phyloP scores from a whole-genome alignment of 35 echinoderm and acorn worm species.

The Amphiura filiformis region DNA sequence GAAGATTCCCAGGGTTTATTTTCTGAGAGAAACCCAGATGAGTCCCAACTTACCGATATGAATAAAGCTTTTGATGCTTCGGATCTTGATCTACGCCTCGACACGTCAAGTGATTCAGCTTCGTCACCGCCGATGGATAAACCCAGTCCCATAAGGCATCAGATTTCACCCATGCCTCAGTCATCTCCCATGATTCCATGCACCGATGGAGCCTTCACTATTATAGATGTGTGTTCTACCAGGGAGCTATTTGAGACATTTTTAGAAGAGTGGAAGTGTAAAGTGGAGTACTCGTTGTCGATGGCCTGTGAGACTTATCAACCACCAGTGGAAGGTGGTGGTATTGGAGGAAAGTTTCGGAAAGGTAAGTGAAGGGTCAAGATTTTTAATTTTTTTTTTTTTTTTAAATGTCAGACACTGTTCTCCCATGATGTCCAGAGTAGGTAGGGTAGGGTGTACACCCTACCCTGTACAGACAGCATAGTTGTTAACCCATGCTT shows the following conservation, averaged over 20 bases:
- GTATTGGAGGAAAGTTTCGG: constrained; percentile 81
- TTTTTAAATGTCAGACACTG: too few species aligned
- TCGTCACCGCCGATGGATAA: neutral
- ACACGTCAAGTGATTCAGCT: constrained; percentile 25
- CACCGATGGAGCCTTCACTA: constrained; percentile 63
- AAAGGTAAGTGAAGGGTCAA: constrained; percentile 86
- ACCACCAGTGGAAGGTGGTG: constrained; percentile 58
- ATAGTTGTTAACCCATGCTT: too few species aligned
- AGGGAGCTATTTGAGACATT: constrained; percentile 81
- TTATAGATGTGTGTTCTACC: constrained; percentile 92
- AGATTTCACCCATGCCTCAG: neutral
- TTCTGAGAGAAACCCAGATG: neutral
- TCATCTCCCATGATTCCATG: constrained; percentile 26
- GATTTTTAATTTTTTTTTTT: too few species aligned
- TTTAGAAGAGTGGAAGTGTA: constrained; percentile 70
- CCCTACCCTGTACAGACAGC: too few species aligned
- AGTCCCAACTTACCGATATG: constrained; percentile 17
- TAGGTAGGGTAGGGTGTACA: too few species aligned
- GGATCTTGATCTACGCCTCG: constrained; percentile 18
- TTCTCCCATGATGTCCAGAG: too few species aligned
- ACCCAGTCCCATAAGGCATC: neutral
- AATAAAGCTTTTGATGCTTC: constrained; percentile 30
- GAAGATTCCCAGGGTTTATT: constrained; percentile 18
- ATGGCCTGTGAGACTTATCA: constrained; percentile 78
- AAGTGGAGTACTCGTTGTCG: constrained; percentile 73